These are phyloP conservation scores for Arrhamphus sclerolepis DNA, from an alignment of 2,797 vertebrate species.

Conservation along the genomic window DNA sequence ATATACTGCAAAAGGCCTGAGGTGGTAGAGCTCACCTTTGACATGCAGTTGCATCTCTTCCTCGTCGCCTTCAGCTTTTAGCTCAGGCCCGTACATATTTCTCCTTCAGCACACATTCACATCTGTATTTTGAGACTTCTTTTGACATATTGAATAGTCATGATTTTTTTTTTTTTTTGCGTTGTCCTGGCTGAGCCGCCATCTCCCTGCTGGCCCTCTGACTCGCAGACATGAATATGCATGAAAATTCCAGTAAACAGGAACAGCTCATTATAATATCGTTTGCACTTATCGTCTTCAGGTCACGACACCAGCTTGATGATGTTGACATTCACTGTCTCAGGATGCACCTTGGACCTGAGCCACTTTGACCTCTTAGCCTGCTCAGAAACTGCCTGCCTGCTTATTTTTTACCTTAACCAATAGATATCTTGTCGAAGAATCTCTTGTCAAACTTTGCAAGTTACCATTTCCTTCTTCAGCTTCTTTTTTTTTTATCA, in stretches of 20 bases:
- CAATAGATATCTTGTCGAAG: too few species aligned
- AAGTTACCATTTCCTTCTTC: not conserved
- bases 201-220: not conserved
- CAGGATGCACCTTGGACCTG: constrained; percentile 5
- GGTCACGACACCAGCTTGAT: constrained; percentile 10
- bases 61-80: not conserved
- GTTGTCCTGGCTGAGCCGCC: not conserved
- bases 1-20: constrained; percentile 10
- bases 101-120: not conserved
- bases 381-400: constrained; percentile 9
- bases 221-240: constrained; percentile 31
- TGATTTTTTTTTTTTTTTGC: too few species aligned
- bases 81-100: not conserved
- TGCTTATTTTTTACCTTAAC: too few species aligned
- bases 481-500: not conserved
- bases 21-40: constrained; percentile 26
- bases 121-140: not conserved
- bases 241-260: constrained; percentile 8
- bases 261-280: constrained; percentile 35
- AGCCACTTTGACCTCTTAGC: constrained; percentile 14
- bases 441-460: constrained; percentile 10
- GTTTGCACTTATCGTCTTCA: constrained; percentile 21
- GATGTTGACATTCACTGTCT: constrained; percentile 21
- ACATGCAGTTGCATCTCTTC: constrained; percentile 6
- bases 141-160: too few species aligned